Evolutionary conservation across 2,888 invertebrate species (phyloP).

Genomic region (Halictus quadricinctus): DNA sequence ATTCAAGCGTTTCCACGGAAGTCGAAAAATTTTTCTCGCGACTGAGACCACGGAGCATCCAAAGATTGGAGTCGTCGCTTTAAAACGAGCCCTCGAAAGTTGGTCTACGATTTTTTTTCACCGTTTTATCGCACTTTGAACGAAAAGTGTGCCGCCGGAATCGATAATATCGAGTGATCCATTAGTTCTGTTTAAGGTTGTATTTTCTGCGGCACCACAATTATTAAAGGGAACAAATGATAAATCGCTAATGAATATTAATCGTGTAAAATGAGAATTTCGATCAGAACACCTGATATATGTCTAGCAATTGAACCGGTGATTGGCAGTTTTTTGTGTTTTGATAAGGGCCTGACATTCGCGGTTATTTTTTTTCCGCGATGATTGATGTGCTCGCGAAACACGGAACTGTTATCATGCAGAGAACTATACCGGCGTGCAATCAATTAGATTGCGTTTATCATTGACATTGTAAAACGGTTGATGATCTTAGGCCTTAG

Average conservation of each 20-base stretch:
- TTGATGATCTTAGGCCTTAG: background rate
- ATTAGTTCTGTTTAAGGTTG: background rate
- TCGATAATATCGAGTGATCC: background rate
- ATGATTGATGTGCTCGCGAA: background rate
- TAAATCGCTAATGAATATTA: background rate
- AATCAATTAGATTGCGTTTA: background rate
- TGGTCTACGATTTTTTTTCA: too few relatives aligned
- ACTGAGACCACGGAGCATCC: too few relatives aligned
- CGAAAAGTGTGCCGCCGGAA: background rate
- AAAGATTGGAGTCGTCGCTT: too few relatives aligned
- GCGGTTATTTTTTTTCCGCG: background rate
- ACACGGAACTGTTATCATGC: background rate
- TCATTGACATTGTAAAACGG: background rate
- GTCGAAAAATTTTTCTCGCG: too few relatives aligned
- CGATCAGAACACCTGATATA: background rate
- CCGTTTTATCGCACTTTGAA: background rate
- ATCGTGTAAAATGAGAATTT: background rate
- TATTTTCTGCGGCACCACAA: background rate
- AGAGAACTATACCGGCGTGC: background rate
- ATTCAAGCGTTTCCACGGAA: too few relatives aligned
- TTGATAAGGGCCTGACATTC: background rate
- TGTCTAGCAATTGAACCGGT: background rate
- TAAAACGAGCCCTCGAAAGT: too few relatives aligned
- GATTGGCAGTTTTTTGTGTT: background rate
- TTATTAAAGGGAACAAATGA: background rate